These are phyloP conservation scores for Strigops habroptila DNA, from an alignment of 2,113 vertebrate species.

Conservation along the genomic window DNA sequence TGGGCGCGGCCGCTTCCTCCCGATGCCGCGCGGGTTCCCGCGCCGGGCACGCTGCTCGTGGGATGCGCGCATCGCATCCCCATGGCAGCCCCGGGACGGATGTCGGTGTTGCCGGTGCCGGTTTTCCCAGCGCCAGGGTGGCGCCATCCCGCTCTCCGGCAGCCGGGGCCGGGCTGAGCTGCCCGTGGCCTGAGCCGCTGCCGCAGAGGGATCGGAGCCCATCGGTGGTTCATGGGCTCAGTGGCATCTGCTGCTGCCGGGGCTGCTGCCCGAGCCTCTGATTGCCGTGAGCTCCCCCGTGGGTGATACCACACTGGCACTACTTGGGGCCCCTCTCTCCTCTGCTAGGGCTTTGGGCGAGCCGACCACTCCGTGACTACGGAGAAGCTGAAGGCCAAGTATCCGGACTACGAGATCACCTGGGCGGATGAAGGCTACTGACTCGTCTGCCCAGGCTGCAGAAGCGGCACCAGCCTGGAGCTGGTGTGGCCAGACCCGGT, in stretches of 20 bases:
- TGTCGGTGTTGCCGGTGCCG: accelerated
- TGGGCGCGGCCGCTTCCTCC: not conserved
- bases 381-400: slow-evolving; percentile 84
- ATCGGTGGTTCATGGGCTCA: accelerated
- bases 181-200: accelerated
- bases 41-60: too few relatives aligned
- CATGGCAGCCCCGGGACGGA: not conserved
- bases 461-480: not conserved
- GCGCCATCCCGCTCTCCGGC: accelerated
- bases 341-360: slow-evolving; percentile 86
- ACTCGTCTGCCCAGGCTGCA: not conserved
- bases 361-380: slow-evolving; percentile 86
- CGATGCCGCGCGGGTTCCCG: accelerated
- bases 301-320: not conserved
- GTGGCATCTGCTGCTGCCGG: accelerated
- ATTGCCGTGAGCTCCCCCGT: accelerated
- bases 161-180: not conserved
- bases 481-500: accelerated
- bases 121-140: not conserved
- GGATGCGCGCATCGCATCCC: not conserved
- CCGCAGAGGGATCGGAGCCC: accelerated
- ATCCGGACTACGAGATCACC: slow-evolving; percentile 88
- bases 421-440: slow-evolving; percentile 94
- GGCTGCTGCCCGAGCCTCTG: not conserved
- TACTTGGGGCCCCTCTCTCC: not conserved